Evolutionary conservation across 2,888 invertebrate species (phyloP), one percentile per base, ranked within the genome.

Genomic region (Choristoneura rosaceana): DNA sequence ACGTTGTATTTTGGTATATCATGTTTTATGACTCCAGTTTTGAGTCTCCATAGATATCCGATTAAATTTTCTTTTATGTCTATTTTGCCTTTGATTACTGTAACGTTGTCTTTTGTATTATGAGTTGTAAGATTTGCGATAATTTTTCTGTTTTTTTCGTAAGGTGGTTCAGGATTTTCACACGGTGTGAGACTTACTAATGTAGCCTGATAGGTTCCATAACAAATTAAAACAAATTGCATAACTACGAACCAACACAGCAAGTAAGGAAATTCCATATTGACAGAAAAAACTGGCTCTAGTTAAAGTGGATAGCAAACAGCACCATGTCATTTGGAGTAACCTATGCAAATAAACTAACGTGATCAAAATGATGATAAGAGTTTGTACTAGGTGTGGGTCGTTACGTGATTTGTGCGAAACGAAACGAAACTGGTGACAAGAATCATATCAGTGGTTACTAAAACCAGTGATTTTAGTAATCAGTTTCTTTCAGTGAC

Each of bases 11-110:
- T 81, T 9, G 77, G 60, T 4, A 45, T 59, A 0, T 79, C 73
- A 4, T 74, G 58, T 74, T 75, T 79, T 8, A 77, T 74, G 0
- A 77, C 74, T 0, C 81, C 82, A 17, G 79, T 74, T 76, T 78
- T 82, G 14, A 83, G 75, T 25, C 74, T 78, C 77, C 75, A 81
- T 55, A 73, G 78, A 70, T 80, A 78, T 73, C 79, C 67, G 47
- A 12, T 73, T 25, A 84, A 41, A 17, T 84, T 81, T 70, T 78
- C 70, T 64, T 77, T 77, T 15, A 84, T 58, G 2, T 77, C 79
- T 34, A 81, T 47, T 52, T 78, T 82, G 0, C 84, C 84, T 78
- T 73, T 80, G 25, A 84, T 74, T 55, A 79, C 78, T 8, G 75
- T 70, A 15, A 45, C 62, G 9, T 78, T 79, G 69, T 77, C 80